Evolutionary conservation across 2,888 invertebrate genomes (phyloP), one percentile per base, ranked within the genome.

Genomic region (Tenthredo notha): DNA sequence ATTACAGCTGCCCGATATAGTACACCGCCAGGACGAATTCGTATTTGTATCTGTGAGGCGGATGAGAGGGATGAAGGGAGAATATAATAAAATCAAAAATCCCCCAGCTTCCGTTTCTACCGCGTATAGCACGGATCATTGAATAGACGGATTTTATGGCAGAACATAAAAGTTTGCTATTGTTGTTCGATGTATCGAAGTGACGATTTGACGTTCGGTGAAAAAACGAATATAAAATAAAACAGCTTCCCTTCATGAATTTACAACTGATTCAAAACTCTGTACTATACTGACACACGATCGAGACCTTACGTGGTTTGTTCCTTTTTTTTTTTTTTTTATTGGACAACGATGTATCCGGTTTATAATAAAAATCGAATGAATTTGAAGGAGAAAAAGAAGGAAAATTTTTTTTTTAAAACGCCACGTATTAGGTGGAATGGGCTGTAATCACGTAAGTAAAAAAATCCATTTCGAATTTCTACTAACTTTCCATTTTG

Each of bases 401-500:
- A n/a, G n/a, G n/a, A n/a, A n/a, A n/a, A n/a, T n/a, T n/a, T n/a
- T n/a, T n/a, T n/a, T n/a, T n/a, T n/a, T n/a, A n/a, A 85, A 84
- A 58, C 6, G n/a, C n/a, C 15, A 77, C 33, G n/a, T n/a, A 29
- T 21, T 3, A 40, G n/a, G 10, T 77, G 18, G 18, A 74, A 77
- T 33, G 47, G 50, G 29, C n/a, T 77, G 33, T 77, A 77, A 77
- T 77, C 54, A 77, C 47, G 50, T 54, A 9, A 77, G 29, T 80
- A 83, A 87, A 47, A 43, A 86, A 74, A 37, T 65, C 54, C 84
- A 58, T 74, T 84, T 47, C 84, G 54, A 61, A 18, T 65, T 91
- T 93, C 92, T 91, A 91, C 92, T 92, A 92, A 93, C 92, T 93
- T 92, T 90, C 92, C 92, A 93, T 92, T 92, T 91, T 90, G 90